A percentile compares a stretch with the other conserved stretches of the same genome.
phyloP scores from a whole-genome alignment of 2,888 invertebrate genomes.

The Troides aeacus region DNA sequence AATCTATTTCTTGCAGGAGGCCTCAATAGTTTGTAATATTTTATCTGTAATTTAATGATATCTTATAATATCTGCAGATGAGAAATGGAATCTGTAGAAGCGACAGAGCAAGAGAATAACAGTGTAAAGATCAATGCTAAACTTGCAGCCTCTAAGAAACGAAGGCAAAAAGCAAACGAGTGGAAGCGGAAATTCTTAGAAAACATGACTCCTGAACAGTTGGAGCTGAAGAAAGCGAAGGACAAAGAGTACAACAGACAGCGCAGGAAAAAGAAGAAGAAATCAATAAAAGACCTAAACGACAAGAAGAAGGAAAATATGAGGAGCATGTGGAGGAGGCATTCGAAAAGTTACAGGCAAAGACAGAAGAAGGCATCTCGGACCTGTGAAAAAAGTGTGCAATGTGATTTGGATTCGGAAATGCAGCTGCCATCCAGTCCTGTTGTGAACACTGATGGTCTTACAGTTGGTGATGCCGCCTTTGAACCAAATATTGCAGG shows the following conservation, averaged over 20 bases:
- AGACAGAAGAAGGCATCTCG: neutral
- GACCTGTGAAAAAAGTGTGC: neutral
- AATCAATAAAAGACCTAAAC: constrained; percentile 26
- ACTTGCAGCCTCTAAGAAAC: constrained; percentile 33
- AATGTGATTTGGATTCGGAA: neutral
- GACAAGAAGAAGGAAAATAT: constrained; percentile 26
- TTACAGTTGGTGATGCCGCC: no score
- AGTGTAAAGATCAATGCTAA: neutral
- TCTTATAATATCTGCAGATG: no score
- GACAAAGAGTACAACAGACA: constrained; percentile 37
- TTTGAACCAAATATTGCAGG: no score
- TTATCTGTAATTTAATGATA: no score
- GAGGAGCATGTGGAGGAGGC: constrained; percentile 24
- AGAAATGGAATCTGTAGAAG: no score
- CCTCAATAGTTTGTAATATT: no score
- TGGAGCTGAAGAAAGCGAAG: constrained; percentile 37
- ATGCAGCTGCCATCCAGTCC: neutral
- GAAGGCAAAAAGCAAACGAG: constrained; percentile 37
- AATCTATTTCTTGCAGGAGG: no score
- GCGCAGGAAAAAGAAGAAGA: constrained; percentile 29
- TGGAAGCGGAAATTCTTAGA: constrained; percentile 39
- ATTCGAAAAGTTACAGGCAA: constrained; percentile 19
- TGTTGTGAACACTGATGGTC: neutral
- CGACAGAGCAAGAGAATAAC: no score
- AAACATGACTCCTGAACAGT: constrained; percentile 39